A percentile compares a stretch with the other conserved stretches of the same genome.
These are phyloP conservation scores for Calidris pugnax DNA, from an alignment of 2,113 vertebrate genomes.

Conservation along the genomic window DNA sequence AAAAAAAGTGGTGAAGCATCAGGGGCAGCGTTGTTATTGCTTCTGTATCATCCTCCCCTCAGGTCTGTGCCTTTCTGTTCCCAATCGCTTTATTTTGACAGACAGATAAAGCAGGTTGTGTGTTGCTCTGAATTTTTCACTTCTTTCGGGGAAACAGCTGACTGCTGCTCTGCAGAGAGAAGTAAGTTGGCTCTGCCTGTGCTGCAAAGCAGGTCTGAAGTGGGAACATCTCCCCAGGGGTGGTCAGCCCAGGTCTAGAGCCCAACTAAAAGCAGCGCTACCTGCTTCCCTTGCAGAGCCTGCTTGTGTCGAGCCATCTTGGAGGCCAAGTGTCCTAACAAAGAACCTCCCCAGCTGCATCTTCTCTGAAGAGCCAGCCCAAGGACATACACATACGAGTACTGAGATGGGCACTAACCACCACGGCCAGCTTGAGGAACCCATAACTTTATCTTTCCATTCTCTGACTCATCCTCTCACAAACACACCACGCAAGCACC, in stretches of 20 bases:
- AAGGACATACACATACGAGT: fast-evolving
- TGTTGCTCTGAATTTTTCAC: not conserved
- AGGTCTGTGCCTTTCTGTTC: not conserved
- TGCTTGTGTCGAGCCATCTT: not conserved
- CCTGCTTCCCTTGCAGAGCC: fast-evolving
- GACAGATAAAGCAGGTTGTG: not conserved
- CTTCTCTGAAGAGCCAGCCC: not conserved
- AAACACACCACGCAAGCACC: not conserved
- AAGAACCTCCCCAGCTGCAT: not conserved
- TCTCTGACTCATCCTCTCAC: conserved; percentile 21
- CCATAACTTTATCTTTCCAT: not conserved
- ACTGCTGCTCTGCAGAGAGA: not conserved
- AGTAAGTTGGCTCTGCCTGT: not conserved
- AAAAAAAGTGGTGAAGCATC: not conserved
- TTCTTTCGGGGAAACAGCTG: not conserved
- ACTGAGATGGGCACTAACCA: not conserved
- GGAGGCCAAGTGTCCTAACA: not conserved
- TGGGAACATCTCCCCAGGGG: not conserved
- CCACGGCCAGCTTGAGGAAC: not conserved
- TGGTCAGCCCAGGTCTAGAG: not conserved
- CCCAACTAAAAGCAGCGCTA: not conserved
- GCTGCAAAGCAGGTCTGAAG: not conserved
- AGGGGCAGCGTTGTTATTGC: not conserved
- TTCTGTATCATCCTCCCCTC: not conserved
- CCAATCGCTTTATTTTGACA: not conserved